Base-by-base conservation (phyloP, 2,113 vertebrate genomes). In the Formicarius rufipectus region DNA sequence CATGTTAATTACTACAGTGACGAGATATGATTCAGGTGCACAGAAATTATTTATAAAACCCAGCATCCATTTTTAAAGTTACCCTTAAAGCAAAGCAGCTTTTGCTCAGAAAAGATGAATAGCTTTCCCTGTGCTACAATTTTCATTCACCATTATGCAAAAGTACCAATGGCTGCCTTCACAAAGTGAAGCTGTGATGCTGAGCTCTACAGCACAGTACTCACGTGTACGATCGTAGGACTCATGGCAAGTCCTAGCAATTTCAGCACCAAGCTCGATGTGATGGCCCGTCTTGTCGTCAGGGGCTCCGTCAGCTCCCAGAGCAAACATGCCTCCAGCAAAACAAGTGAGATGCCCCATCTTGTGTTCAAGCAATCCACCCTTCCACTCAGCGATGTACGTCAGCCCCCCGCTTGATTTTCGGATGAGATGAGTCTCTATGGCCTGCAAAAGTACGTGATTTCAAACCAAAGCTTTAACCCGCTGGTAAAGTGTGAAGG, bases 341-440 rank as follows among this genome's bases (percentile, higher is more conserved):
- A 99, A 99, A 91, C 99, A 99, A 12, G 99, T 99, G 92, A 99
- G 98, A 91, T 99, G 99, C 17, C 99, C 99, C 99, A 99, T 99
- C 98, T 99, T 99, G 80, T 99, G 99, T 47, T 99, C 99, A 30
- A 99, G 98, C 22, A 99, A 98, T 6, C 99, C 99, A 1, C 99
- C 99, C 96, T 99, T 99, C 99, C 99, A 99, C 97, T 99, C 99
- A 0, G 99, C 99, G 4, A 99, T 99, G 97, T 99, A 99, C 2
- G 98, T 99, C 87, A 99, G 98, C 11, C 99, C 99, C 3, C 97
- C 92, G 3, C 98, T 98, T 1, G 99, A 99, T 97, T 98, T 99
- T 49, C 99, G 98, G 90, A 99, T 99, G 96, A 99, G 98, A 97
- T 98, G 99, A 44, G 98, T 99, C 96, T 99, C 99, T 40, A 99